These are phyloP conservation scores for Drosophila ogumai DNA, from an alignment of 1,140 invertebrate species.

Conservation along the genomic window DNA sequence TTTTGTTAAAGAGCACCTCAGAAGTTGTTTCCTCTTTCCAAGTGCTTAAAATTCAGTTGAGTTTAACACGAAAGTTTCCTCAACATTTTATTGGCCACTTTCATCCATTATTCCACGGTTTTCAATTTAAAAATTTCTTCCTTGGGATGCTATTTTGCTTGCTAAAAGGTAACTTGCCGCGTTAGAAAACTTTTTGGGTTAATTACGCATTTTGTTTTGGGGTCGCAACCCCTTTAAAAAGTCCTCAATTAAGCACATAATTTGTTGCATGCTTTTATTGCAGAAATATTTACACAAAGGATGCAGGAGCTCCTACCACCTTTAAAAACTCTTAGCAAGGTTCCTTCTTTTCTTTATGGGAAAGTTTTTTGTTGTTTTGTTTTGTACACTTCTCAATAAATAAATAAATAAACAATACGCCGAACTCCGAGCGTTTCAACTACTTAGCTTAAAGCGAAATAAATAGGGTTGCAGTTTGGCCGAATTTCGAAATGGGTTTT, in stretches of 20 bases:
- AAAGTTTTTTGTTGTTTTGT: conserved; percentile 34
- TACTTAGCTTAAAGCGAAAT: conserved; percentile 74
- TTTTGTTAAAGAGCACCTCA: not conserved
- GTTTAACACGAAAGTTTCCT: conserved; percentile 14
- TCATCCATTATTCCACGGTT: conserved; percentile 11
- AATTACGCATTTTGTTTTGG: conserved; percentile 43
- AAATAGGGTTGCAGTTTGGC: conserved; percentile 58
- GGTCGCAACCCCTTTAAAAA: conserved; percentile 2
- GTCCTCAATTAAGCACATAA: conserved; percentile 60
- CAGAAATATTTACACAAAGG: conserved; percentile 70
- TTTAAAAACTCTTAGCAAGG: conserved; percentile 40
- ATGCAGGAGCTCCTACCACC: conserved; percentile 12
- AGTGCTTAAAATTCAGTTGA: not conserved
- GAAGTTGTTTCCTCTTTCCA: not conserved
- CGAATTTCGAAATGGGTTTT: conserved; percentile 24
- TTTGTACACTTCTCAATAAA: conserved; percentile 77
- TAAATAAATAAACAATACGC: conserved; percentile 71
- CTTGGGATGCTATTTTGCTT: not conserved
- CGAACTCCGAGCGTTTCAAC: conserved; percentile 38
- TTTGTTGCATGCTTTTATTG: conserved; percentile 65
- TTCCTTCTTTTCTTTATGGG: conserved; percentile 33
- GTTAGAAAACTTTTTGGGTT: conserved; percentile 54
- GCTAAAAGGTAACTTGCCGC: not conserved
- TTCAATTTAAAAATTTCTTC: conserved; percentile 10
- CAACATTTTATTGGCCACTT: conserved; percentile 24